phyloP scores from a whole-genome alignment of 1,140 invertebrate genomes.

The Gonatopus flavifemur region DNA sequence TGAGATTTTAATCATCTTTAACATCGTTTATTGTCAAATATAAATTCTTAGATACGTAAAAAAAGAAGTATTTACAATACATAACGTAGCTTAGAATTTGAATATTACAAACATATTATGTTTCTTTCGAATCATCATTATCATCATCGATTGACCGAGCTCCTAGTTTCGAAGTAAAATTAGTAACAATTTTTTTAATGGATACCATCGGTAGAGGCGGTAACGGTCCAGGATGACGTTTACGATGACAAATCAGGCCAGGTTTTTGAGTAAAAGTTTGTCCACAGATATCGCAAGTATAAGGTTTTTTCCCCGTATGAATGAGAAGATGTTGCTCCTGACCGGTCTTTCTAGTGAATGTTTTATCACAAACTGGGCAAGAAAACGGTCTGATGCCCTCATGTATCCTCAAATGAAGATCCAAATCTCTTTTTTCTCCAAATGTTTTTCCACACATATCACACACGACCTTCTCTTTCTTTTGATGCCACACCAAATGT shows the following conservation, averaged over 20 bases:
- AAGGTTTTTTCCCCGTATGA: conserved; percentile 82
- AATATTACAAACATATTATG: no score
- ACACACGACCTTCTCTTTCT: conserved; percentile 57
- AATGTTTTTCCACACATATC: conserved; percentile 63
- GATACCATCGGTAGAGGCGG: conserved; percentile 49
- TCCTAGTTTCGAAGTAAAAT: no score
- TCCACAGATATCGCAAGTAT: conserved; percentile 80
- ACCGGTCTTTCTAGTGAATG: conserved; percentile 52
- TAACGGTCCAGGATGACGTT: conserved; percentile 59
- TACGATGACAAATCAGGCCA: conserved; percentile 66
- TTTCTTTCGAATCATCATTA: no score
- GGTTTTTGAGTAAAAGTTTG: conserved; percentile 72
- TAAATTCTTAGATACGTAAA: no score
- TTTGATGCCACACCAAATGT: conserved; percentile 57
- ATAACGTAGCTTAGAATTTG: no score
- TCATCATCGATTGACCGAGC: no score
- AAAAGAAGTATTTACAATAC: no score
- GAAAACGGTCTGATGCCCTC: conserved; percentile 63
- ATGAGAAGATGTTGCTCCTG: conserved; percentile 70
- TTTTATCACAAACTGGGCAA: conserved; percentile 66
- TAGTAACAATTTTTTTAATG: conserved; percentile 52
- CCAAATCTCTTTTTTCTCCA: conserved; percentile 61
- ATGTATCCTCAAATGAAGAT: conserved; percentile 66
- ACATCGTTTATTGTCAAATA: no score
- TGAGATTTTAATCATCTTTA: no score